Conservation (phyloP, 1,140 invertebrate species). For the Drosophila equinoxialis region DNA sequence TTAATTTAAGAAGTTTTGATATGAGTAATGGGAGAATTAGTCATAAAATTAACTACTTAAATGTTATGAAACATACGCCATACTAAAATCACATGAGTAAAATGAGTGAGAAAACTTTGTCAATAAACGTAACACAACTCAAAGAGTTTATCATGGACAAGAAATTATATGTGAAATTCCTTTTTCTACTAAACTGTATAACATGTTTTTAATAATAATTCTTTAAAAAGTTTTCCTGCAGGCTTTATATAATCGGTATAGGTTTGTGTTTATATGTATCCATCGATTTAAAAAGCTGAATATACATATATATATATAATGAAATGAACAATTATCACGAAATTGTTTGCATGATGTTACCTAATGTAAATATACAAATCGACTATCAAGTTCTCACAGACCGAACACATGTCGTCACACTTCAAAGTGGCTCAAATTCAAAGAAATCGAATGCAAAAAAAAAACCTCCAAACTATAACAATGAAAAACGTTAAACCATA, state of each 20-base stretch:
- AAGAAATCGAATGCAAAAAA: slow-evolving; percentile 9
- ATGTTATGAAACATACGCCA: neutral
- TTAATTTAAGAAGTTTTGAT: neutral
- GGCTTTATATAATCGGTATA: no score
- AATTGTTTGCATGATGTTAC: neutral
- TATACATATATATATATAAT: neutral
- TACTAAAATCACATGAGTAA: no score
- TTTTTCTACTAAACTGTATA: no score
- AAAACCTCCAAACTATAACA: neutral
- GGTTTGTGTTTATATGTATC: no score
- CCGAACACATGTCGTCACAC: slow-evolving; percentile 5
- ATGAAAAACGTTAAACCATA: slow-evolving; percentile 16
- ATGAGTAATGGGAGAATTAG: neutral
- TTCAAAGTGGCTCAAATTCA: slow-evolving; percentile 7
- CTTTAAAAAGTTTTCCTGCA: no score
- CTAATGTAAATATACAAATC: neutral
- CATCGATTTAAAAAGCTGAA: neutral
- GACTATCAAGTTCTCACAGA: slow-evolving; percentile 1
- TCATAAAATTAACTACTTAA: neutral
- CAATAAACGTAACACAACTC: no score
- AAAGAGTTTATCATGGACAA: no score
- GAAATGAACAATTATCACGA: neutral
- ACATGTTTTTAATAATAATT: no score
- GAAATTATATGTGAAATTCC: no score
- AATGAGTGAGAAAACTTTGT: no score